Percentiles rank a stretch among this genome's conserved stretches.
These are phyloP conservation scores for Shargacucullia verbasci DNA, from an alignment of 2,888 invertebrate genomes.

Conservation along the genomic window DNA sequence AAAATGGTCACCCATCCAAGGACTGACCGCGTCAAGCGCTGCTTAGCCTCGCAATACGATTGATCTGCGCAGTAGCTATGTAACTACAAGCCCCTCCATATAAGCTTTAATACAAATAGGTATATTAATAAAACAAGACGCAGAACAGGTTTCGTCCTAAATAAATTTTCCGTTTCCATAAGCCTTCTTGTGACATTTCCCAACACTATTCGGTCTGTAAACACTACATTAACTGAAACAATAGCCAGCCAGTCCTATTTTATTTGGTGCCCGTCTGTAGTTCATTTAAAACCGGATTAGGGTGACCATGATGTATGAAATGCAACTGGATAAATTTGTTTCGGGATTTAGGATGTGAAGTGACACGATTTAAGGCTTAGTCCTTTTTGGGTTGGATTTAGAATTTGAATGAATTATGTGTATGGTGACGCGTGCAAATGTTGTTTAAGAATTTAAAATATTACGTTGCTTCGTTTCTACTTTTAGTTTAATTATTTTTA, in stretches of 20 bases:
- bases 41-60: too few species aligned
- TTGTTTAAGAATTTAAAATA: neutral
- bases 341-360: constrained; percentile 37
- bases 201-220: constrained; percentile 42
- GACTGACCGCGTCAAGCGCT: too few species aligned
- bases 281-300: constrained; percentile 62
- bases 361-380: constrained; percentile 38
- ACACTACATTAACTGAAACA: constrained; percentile 63
- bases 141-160: constrained; percentile 7
- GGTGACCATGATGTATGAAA: constrained; percentile 58
- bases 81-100: too few species aligned
- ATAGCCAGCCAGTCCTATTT: constrained; percentile 61
- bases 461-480: too few species aligned
- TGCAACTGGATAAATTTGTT: constrained; percentile 48
- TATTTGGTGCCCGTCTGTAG: constrained; percentile 58
- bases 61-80: too few species aligned
- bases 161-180: constrained; percentile 24
- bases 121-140: neutral
- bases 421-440: constrained; percentile 2
- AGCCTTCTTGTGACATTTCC: constrained; percentile 37
- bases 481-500: too few species aligned
- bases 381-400: constrained; percentile 17
- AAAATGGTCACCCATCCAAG: too few species aligned
- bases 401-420: too few species aligned
- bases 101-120: neutral